Conservation (phyloP, 2,113 vertebrate genomes). For the Dasypus novemcinctus region DNA sequence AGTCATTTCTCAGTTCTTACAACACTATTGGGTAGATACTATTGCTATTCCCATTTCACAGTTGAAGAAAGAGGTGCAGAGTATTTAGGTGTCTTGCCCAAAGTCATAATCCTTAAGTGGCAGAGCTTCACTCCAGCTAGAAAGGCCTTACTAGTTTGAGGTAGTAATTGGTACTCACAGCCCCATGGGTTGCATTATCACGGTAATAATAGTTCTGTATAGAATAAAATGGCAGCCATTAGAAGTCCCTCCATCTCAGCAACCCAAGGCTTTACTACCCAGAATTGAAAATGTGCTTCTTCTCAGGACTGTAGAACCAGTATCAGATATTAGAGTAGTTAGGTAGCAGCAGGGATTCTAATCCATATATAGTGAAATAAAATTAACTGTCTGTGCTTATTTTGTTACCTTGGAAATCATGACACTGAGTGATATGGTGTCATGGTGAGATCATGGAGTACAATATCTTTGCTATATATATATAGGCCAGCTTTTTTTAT, state of each 20-base stretch:
- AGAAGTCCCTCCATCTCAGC: neutral
- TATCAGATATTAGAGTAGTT: constrained; percentile 41
- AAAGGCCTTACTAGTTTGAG: neutral
- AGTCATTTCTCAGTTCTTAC: neutral
- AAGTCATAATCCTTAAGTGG: neutral
- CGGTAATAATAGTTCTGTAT: neutral
- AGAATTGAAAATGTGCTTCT: neutral
- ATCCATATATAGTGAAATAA: constrained; percentile 54
- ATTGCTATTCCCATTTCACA: neutral
- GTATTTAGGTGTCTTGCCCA: neutral
- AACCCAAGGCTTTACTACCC: neutral
- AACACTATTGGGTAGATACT: neutral
- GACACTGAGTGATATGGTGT: too few relatives aligned
- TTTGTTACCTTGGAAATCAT: constrained; percentile 29
- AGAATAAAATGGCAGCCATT: constrained; percentile 10
- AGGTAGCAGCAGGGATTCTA: constrained; percentile 44
- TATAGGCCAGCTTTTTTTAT: neutral
- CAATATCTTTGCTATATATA: neutral
- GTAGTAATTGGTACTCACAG: neutral
- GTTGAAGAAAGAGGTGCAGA: neutral
- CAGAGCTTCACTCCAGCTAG: neutral
- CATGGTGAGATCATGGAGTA: neutral
- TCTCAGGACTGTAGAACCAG: neutral
- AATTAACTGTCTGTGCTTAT: constrained; percentile 44
- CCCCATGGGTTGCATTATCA: neutral